Conservation (phyloP, 37 sponge, comb jelly and placozoan genomes). For the Oscarella lobularis region DNA sequence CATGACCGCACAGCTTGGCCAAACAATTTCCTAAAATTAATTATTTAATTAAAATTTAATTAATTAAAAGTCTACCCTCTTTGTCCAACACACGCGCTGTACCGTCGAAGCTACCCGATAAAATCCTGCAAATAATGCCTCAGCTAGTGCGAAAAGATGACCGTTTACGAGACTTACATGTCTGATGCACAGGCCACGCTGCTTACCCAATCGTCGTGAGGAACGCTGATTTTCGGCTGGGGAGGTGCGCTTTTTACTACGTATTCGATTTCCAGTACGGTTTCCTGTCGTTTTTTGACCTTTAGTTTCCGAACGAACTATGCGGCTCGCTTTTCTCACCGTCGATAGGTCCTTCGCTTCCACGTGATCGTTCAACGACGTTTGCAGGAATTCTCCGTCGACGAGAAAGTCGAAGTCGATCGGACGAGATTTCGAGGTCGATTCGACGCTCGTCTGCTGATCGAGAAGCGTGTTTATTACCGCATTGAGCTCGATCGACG, state of each 20-base stretch:
- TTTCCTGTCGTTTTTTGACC: slow-evolving; percentile 30
- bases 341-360: slow-evolving; percentile 5
- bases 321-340: too few species aligned
- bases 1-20: slow-evolving; percentile 18
- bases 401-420: slow-evolving; percentile 61
- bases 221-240: slow-evolving; percentile 8
- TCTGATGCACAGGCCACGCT: slow-evolving; percentile 31
- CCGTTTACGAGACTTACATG: slow-evolving; percentile 28
- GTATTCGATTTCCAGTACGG: slow-evolving; percentile 48
- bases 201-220: slow-evolving; percentile 74
- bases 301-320: too few species aligned
- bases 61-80: slow-evolving; percentile 17
- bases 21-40: background rate
- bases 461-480: slow-evolving; percentile 29
- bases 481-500: slow-evolving; percentile 22
- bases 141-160: slow-evolving; percentile 6
- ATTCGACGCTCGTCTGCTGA: background rate
- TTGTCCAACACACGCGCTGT: slow-evolving; percentile 38
- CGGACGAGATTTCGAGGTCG: background rate
- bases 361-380: slow-evolving; percentile 23
- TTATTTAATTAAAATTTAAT: background rate
- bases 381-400: slow-evolving; percentile 28
- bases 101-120: slow-evolving; percentile 69
- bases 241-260: slow-evolving; percentile 53
- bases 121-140: slow-evolving; percentile 33